phyloP scores from a whole-genome alignment of 1,140 invertebrate genomes.

The Trichogramma pretiosum region DNA sequence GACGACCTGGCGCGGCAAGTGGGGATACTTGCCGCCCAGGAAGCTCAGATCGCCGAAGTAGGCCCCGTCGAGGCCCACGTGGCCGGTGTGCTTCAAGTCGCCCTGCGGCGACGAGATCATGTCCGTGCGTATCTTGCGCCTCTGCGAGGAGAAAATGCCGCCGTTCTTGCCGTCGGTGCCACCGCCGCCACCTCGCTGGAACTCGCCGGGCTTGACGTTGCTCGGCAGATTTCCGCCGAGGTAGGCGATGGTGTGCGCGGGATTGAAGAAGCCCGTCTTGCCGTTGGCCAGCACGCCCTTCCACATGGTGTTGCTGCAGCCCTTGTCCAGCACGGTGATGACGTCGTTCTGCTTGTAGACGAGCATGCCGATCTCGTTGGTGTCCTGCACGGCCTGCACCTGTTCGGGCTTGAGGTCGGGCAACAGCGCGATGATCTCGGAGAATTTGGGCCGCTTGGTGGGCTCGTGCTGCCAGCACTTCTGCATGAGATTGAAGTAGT shows the following conservation, averaged over 20 bases:
- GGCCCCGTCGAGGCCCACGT: conserved; percentile 92
- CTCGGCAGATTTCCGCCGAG: conserved; percentile 71
- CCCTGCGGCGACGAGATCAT: conserved; percentile 97
- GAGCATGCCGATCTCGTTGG: conserved; percentile 57
- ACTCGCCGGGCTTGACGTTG: conserved; percentile 52
- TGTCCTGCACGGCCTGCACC: conserved; percentile 66
- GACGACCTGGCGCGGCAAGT: conserved; percentile 75
- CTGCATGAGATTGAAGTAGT: conserved; percentile 87
- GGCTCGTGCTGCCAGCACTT: conserved; percentile 94
- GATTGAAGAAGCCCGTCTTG: conserved; percentile 83
- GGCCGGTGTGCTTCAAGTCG: conserved; percentile 91
- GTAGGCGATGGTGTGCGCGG: conserved; percentile 80
- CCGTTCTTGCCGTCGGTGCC: conserved; percentile 49
- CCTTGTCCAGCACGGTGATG: conserved; percentile 89
- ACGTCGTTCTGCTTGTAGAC: conserved; percentile 81
- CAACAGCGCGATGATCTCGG: conserved; percentile 69
- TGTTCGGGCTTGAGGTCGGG: conserved; percentile 86
- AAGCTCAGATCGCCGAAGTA: conserved; percentile 94
- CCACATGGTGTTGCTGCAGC: conserved; percentile 56
- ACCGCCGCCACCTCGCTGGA: conserved; percentile 50
- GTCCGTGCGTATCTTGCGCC: conserved; percentile 67
- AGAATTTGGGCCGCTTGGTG: conserved; percentile 80
- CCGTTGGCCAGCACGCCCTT: conserved; percentile 77
- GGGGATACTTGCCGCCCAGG: conserved; percentile 66
- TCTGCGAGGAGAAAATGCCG: conserved; percentile 52